phyloP scores from a whole-genome alignment of 2,888 invertebrate species.

The Agrypnus murinus region DNA sequence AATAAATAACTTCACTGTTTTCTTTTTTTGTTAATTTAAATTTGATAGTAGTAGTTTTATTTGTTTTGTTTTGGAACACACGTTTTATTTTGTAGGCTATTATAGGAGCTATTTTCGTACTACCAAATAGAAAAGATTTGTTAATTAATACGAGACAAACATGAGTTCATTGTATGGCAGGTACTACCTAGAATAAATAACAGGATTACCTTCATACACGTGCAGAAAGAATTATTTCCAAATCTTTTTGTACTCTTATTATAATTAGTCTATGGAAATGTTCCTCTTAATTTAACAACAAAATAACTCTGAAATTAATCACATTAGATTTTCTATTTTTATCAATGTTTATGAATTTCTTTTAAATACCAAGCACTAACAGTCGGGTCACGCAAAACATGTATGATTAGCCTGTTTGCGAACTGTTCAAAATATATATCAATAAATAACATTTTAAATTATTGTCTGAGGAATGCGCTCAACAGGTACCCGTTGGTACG shows the following conservation, averaged over 20 bases:
- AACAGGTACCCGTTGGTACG: constrained; percentile 34
- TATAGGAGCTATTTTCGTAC: neutral
- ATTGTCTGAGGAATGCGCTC: constrained; percentile 10
- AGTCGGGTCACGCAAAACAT: constrained; percentile 39
- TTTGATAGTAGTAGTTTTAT: neutral
- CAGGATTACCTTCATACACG: constrained; percentile 15
- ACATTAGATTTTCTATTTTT: constrained; percentile 25
- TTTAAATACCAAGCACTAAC: constrained; percentile 23
- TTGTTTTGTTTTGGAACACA: constrained; percentile 2
- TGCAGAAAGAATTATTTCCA: constrained; percentile 7
- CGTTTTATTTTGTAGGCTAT: too few species aligned
- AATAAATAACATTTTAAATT: constrained; percentile 6
- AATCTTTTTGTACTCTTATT: constrained; percentile 3
- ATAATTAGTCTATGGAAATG: neutral
- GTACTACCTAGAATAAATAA: neutral
- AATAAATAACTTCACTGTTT: constrained; percentile 36
- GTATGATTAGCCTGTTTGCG: constrained; percentile 36
- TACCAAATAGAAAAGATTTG: neutral
- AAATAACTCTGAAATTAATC: constrained; percentile 25
- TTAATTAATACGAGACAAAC: neutral
- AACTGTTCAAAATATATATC: constrained; percentile 24
- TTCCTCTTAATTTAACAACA: neutral
- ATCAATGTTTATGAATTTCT: constrained; percentile 33
- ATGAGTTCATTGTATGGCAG: constrained; percentile 25
- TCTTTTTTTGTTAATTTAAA: constrained; percentile 22